phyloP scores from a whole-genome alignment of 1,140 invertebrate species.

The Heliconius hewitsoni region DNA sequence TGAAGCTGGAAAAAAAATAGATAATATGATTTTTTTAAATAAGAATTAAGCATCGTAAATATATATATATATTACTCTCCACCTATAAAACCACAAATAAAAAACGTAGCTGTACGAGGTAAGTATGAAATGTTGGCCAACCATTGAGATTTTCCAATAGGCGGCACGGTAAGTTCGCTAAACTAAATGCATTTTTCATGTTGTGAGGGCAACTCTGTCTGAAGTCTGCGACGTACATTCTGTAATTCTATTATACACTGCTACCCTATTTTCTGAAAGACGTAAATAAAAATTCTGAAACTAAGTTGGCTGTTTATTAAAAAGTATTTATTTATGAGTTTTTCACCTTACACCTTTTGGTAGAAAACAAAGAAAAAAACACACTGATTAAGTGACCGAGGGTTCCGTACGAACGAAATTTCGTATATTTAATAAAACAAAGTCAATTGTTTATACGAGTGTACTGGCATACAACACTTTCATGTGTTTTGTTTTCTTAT shows the following conservation, averaged over 20 bases:
- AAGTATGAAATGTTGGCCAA: not conserved
- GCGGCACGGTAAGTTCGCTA: constrained; percentile 24
- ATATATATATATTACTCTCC: no score
- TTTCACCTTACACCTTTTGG: no score
- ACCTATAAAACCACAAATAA: no score
- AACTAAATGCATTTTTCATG: constrained; percentile 72
- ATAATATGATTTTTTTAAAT: no score
- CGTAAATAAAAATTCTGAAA: not conserved
- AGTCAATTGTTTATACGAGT: constrained; percentile 11
- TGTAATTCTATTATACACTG: constrained; percentile 36
- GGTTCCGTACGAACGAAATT: not conserved
- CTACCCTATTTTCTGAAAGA: constrained; percentile 11
- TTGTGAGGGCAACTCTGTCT: constrained; percentile 53
- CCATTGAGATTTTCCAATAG: constrained; percentile 28
- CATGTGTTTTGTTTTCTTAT: no score
- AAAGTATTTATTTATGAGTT: no score
- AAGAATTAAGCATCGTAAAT: no score
- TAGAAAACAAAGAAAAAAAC: not conserved
- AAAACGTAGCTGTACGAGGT: not conserved
- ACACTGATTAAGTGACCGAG: no score
- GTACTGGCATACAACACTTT: no score
- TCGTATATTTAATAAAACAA: constrained; percentile 2
- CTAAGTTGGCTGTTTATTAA: not conserved
- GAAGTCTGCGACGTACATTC: constrained; percentile 41
- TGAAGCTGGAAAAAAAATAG: no score